phyloP scores from a whole-genome alignment of 2,888 invertebrate species.

The Ryuthela nishihirai region DNA sequence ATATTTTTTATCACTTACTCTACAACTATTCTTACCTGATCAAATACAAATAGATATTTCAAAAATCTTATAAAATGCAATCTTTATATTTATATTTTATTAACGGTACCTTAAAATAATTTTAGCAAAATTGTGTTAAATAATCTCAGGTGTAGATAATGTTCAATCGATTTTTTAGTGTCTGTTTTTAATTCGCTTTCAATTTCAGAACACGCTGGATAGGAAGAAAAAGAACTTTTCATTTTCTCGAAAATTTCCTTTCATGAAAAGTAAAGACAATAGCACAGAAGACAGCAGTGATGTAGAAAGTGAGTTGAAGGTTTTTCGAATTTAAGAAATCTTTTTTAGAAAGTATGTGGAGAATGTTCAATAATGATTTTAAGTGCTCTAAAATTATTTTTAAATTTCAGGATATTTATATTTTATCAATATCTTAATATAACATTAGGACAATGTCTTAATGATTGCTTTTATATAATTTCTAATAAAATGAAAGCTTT shows the following conservation, averaged over 20 bases:
- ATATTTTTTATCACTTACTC: too few species aligned
- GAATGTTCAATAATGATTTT: not conserved
- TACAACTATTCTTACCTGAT: too few species aligned
- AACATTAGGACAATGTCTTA: too few species aligned
- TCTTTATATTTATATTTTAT: not conserved
- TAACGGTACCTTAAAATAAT: not conserved
- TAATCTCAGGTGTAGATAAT: not conserved
- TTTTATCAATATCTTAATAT: too few species aligned
- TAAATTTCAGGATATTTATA: too few species aligned
- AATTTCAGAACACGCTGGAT: slow-evolving; percentile 64
- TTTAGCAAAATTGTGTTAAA: not conserved
- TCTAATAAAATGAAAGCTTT: too few species aligned
- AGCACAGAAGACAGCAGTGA: slow-evolving; percentile 69
- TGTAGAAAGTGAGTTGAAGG: slow-evolving; percentile 37
- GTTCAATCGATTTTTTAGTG: not conserved
- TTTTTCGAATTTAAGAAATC: not conserved
- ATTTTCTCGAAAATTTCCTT: slow-evolving; percentile 97
- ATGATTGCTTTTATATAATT: too few species aligned
- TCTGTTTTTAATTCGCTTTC: not conserved
- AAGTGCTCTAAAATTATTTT: too few species aligned
- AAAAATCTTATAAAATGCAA: not conserved
- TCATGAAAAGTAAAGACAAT: slow-evolving; percentile 99
- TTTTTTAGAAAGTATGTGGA: not conserved
- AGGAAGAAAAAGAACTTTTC: slow-evolving; percentile 98
- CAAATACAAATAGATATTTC: too few species aligned